These are phyloP conservation scores for Agelas oroides DNA, from an alignment of 37 sponge, comb jelly and placozoan genomes.

Conservation along the genomic window DNA sequence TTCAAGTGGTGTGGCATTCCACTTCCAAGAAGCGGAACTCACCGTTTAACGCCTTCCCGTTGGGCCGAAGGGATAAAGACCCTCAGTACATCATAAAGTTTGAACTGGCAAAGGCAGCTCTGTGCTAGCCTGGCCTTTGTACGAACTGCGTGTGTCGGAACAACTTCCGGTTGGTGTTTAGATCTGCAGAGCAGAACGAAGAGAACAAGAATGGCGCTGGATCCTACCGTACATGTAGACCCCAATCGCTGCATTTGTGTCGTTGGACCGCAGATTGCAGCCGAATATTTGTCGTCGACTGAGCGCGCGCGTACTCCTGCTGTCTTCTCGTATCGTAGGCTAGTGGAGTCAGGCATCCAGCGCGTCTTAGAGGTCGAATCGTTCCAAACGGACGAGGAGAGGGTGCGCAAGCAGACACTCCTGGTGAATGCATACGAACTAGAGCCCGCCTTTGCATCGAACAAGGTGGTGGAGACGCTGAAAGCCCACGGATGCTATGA, in stretches of 20 bases:
- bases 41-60: no score
- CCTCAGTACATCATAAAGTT: no score
- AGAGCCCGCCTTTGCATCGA: conserved; percentile 51
- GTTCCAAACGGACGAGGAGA: not conserved
- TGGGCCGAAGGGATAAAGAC: no score
- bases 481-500: conserved; percentile 31
- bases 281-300: conserved; percentile 17
- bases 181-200: no score
- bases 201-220: conserved; percentile 13
- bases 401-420: conserved; percentile 25
- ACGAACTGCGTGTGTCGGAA: no score
- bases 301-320: conserved; percentile 6
- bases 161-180: no score
- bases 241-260: conserved; percentile 55
- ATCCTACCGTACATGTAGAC: conserved; percentile 36
- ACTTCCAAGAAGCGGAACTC: no score
- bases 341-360: conserved; percentile 42
- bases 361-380: conserved; percentile 42
- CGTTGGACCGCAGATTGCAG: conserved; percentile 54
- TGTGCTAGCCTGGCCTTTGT: no score
- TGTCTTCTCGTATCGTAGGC: conserved; percentile 27
- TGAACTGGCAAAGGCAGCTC: no score
- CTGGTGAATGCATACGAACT: conserved; percentile 59
- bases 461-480: conserved; percentile 46
- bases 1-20: no score